phyloP scores from a whole-genome alignment of 2,113 vertebrate genomes.

The Plecturocebus donacophilus region DNA sequence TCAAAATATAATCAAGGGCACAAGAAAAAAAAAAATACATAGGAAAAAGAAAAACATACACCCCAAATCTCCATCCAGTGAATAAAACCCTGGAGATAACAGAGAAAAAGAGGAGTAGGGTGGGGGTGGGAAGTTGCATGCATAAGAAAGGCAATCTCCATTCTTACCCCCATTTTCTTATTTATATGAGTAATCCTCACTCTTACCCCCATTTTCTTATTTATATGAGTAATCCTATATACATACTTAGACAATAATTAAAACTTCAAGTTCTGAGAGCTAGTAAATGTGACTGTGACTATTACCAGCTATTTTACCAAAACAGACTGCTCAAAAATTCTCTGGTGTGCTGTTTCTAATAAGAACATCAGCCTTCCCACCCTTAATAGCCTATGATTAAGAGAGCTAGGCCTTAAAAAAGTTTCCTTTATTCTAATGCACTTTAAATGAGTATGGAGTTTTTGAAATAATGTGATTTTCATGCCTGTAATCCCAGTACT shows the following conservation, averaged over 20 bases:
- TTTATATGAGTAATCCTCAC: neutral
- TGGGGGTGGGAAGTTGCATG: no score
- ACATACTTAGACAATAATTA: neutral
- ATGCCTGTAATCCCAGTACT: no score
- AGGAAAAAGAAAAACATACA: constrained; percentile 76
- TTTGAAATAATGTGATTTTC: neutral
- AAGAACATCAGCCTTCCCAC: neutral
- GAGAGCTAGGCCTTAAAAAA: neutral
- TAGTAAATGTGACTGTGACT: neutral
- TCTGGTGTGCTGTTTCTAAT: neutral
- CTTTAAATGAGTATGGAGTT: neutral
- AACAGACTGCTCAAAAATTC: neutral
- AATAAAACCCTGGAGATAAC: constrained; percentile 68
- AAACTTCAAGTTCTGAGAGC: neutral
- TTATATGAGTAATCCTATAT: neutral
- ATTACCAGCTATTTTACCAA: neutral
- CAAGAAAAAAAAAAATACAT: constrained; percentile 59
- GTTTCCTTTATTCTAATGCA: neutral
- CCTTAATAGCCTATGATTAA: neutral
- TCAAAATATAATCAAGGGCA: constrained; percentile 33
- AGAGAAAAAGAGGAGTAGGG: neutral
- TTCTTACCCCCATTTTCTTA: neutral
- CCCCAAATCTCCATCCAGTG: constrained; percentile 79
- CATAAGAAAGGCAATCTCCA: neutral
- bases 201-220: neutral